Conservation (phyloP, 2,113 vertebrate species). For the Aythya baeri region DNA sequence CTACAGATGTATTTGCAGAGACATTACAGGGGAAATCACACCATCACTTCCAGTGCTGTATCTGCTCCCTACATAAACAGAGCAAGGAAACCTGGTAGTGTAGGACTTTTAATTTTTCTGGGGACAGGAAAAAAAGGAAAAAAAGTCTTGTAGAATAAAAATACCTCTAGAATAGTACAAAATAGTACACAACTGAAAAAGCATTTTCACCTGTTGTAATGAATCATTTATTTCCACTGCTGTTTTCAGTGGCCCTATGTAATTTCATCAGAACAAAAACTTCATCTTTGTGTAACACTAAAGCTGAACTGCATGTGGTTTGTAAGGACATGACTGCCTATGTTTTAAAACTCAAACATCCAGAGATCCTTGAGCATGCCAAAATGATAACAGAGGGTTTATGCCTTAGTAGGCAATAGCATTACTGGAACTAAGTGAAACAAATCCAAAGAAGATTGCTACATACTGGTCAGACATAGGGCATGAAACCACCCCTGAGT, state of each 20-base stretch:
- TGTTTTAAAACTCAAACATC: not conserved
- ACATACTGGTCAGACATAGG: not conserved
- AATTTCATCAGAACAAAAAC: not conserved
- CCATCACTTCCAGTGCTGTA: not conserved
- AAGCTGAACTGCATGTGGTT: not conserved
- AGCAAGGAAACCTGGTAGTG: not conserved
- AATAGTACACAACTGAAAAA: constrained; percentile 1
- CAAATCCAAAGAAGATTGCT: not conserved
- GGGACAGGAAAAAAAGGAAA: not conserved
- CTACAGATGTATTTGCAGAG: not conserved
- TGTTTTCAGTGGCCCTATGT: not conserved
- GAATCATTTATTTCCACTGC: constrained; percentile 34
- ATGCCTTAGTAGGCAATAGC: not conserved
- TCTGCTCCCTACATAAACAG: not conserved
- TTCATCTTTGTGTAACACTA: not conserved
- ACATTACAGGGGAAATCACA: not conserved
- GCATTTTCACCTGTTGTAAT: constrained; percentile 59
- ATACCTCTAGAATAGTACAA: not conserved
- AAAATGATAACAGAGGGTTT: not conserved
- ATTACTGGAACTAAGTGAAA: not conserved
- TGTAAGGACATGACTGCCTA: not conserved
- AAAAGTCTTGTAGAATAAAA: constrained; percentile 10
- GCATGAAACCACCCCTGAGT: not conserved
- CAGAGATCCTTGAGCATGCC: not conserved
- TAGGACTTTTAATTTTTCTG: not conserved